These are phyloP conservation scores for Drosophila ohnishii DNA, from an alignment of 1,140 invertebrate species.

Conservation along the genomic window DNA sequence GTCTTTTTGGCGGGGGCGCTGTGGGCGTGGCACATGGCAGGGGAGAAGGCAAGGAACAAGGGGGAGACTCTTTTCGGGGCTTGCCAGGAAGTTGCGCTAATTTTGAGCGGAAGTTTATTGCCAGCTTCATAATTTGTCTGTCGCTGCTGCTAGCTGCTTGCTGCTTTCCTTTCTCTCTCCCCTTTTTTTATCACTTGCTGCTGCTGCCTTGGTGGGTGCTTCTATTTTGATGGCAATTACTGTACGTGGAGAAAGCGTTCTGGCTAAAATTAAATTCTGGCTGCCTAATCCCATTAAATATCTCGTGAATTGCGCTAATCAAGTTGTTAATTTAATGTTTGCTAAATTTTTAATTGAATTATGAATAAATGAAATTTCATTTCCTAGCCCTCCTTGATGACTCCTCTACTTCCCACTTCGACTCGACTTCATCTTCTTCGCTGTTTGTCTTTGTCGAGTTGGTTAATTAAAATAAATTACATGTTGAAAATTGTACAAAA, in stretches of 20 bases:
- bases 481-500: constrained; percentile 42
- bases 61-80: constrained; percentile 54
- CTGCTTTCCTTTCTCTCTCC: neutral
- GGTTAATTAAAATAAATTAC: constrained; percentile 72
- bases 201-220: constrained; percentile 19
- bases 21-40: constrained; percentile 11
- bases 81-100: constrained; percentile 72
- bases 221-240: constrained; percentile 56
- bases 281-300: constrained; percentile 66
- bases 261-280: constrained; percentile 61
- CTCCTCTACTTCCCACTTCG: constrained; percentile 2
- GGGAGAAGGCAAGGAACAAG: neutral
- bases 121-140: constrained; percentile 73
- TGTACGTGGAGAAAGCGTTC: constrained; percentile 25
- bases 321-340: constrained; percentile 72
- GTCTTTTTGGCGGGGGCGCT: constrained; percentile 18
- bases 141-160: constrained; percentile 30
- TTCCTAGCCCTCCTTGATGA: constrained; percentile 10
- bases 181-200: constrained; percentile 37
- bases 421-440: constrained; percentile 9
- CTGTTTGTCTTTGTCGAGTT: constrained; percentile 57
- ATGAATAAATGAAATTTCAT: constrained; percentile 58
- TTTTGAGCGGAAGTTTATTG: constrained; percentile 75
- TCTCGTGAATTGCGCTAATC: constrained; percentile 73
- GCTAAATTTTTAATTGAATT: constrained; percentile 72